Percentiles rank a stretch among this genome's conserved stretches.
Conservation (phyloP, 2,888 invertebrate genomes). For the Digitonthophagus gazella region DNA sequence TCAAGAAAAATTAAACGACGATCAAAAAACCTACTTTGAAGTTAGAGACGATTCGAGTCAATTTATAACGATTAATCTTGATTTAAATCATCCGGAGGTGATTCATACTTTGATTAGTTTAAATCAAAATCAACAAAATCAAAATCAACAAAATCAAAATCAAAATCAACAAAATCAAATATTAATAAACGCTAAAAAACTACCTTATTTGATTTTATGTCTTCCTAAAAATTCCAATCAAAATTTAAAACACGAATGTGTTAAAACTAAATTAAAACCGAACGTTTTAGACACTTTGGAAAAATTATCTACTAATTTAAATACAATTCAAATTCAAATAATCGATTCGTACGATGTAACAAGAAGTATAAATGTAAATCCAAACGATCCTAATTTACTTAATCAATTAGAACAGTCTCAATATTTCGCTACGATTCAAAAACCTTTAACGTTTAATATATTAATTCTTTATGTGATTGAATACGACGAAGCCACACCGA, state of each 20-base stretch:
- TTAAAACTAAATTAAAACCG: neutral
- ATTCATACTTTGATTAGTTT: neutral
- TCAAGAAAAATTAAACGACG: neutral
- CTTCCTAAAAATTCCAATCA: neutral
- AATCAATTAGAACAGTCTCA: neutral
- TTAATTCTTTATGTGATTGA: conserved; percentile 3
- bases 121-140: neutral
- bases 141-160: no score
- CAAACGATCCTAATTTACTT: neutral
- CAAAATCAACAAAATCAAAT: neutral
- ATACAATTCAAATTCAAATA: neutral
- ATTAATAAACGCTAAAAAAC: neutral
- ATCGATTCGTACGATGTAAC: neutral
- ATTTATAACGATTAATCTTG: conserved; percentile 7
- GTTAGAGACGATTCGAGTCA: conserved; percentile 22
- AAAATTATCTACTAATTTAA: neutral
- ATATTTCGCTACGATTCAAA: neutral
- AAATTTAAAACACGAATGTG: neutral
- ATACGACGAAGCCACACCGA: conserved; percentile 2
- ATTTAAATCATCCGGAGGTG: conserved; percentile 7
- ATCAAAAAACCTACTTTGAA: neutral
- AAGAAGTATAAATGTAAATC: neutral
- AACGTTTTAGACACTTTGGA: neutral
- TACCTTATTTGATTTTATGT: neutral
- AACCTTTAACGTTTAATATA: conserved; percentile 2